A percentile compares a stretch with the other conserved stretches of the same genome.
phyloP scores from a whole-genome alignment of 2,113 vertebrate genomes.

The Pomatorhinus ruficollis region DNA sequence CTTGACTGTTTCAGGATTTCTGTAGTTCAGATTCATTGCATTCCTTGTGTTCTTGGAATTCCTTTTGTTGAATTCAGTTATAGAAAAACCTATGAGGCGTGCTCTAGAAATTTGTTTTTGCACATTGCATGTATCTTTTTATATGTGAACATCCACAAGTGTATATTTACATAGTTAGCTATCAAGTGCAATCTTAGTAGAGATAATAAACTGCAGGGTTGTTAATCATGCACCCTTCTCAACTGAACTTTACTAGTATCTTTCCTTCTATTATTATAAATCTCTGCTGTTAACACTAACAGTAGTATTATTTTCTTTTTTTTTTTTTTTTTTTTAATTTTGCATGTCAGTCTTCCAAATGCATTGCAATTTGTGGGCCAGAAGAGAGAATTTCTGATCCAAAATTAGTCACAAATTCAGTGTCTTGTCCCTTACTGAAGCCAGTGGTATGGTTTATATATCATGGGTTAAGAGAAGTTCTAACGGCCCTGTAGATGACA shows the following conservation, averaged over 20 bases:
- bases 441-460: not conserved
- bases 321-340: not conserved
- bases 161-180: not conserved
- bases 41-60: not conserved
- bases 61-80: not conserved
- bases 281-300: not conserved
- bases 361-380: not conserved
- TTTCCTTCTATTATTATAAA: not conserved
- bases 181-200: not conserved
- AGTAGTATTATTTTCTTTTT: not conserved
- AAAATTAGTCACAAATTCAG: not conserved
- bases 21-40: not conserved
- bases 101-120: not conserved
- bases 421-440: not conserved
- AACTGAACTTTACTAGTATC: not conserved
- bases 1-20: not conserved
- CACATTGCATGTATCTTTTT: not conserved
- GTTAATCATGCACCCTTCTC: not conserved
- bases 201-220: not conserved
- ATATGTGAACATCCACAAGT: not conserved
- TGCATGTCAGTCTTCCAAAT: not conserved
- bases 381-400: not conserved
- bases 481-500: not conserved
- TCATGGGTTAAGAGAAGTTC: not conserved
- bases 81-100: fast-evolving